Conservation (phyloP, 2,113 vertebrate species). For the Tragelaphus buxtoni region DNA sequence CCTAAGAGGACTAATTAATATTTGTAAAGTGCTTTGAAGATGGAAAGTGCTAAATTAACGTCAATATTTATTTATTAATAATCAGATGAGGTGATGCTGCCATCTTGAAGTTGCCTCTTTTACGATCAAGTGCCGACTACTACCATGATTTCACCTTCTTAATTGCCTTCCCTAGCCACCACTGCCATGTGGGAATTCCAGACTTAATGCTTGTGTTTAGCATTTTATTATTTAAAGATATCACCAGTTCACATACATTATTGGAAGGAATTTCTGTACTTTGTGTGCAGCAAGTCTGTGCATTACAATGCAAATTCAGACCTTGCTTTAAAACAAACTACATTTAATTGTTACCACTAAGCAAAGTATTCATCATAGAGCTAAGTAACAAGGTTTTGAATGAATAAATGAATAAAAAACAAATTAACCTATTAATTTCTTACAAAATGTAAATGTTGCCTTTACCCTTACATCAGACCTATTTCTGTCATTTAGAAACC, state of each 20-base stretch:
- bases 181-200: constrained; percentile 10
- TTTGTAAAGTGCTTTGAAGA: constrained; percentile 72
- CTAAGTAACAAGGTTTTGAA: not conserved
- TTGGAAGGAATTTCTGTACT: not conserved
- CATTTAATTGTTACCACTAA: not conserved
- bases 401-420: not conserved
- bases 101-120: constrained; percentile 67
- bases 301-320: not conserved
- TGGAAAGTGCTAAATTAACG: constrained; percentile 70
- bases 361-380: not conserved
- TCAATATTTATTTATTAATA: constrained; percentile 79
- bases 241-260: not conserved
- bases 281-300: not conserved
- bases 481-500: not conserved
- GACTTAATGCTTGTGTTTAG: not conserved
- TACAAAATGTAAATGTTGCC: not conserved
- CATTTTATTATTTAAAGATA: constrained; percentile 31
- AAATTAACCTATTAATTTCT: not conserved
- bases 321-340: not conserved
- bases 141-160: constrained; percentile 11
- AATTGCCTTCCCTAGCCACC: constrained; percentile 28
- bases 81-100: constrained; percentile 57
- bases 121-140: constrained; percentile 29
- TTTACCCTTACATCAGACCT: not conserved
- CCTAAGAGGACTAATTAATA: constrained; percentile 76